These are phyloP conservation scores for Irena cyanogastra DNA, from an alignment of 2,113 vertebrate genomes.

Conservation along the genomic window DNA sequence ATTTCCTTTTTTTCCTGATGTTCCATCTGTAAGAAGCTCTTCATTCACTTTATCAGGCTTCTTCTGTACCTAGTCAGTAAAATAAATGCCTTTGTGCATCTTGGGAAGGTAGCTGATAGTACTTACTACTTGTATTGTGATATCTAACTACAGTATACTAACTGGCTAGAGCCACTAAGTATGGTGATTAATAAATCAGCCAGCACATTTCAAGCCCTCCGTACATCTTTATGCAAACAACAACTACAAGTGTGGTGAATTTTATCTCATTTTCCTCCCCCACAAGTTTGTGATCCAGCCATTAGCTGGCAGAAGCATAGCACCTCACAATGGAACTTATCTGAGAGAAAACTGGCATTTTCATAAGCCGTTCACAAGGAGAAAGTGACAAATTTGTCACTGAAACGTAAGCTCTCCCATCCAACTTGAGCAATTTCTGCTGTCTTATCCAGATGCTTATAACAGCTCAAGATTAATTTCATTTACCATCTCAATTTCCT, in stretches of 20 bases:
- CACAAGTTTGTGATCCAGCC: neutral
- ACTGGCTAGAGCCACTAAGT: neutral
- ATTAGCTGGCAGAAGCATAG: neutral
- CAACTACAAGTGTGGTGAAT: neutral
- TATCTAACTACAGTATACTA: neutral
- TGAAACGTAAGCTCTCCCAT: neutral
- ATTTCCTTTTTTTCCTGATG: constrained; percentile 37
- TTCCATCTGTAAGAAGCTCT: constrained; percentile 67
- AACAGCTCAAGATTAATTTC: neutral
- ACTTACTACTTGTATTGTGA: neutral
- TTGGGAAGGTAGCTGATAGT: neutral
- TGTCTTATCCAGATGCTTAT: neutral
- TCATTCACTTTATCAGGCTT: constrained; percentile 71
- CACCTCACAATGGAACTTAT: neutral
- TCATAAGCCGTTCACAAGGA: neutral
- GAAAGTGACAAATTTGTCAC: neutral
- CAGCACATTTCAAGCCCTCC: neutral
- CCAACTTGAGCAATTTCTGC: neutral
- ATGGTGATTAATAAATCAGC: neutral
- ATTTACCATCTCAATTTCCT: neutral
- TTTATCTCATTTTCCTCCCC: neutral
- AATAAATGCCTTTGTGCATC: neutral
- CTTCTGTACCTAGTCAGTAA: constrained; percentile 72
- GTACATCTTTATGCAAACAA: neutral
- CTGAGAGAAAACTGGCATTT: neutral